Percentiles rank a stretch among this genome's conserved stretches.
Evolutionary conservation across 2,888 invertebrate genomes (phyloP).

Genomic region (Celastrina argiolus): DNA sequence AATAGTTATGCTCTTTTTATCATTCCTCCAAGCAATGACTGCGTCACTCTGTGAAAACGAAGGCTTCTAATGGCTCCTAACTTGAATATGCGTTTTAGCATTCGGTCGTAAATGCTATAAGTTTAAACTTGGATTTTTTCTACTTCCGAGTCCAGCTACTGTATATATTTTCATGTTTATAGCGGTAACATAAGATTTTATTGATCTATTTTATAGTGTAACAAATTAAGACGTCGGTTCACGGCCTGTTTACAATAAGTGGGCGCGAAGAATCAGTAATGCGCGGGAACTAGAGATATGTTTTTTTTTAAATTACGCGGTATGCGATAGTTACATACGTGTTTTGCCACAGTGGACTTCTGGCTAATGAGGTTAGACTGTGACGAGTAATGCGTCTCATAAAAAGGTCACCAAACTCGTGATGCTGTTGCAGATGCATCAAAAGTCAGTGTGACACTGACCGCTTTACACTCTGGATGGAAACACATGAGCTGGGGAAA

Average conservation of each 20-base stretch:
- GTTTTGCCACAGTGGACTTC: background rate
- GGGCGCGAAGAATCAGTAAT: conserved; percentile 69
- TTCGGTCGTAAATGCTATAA: too few species aligned
- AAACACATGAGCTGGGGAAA: too few species aligned
- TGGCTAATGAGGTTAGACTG: background rate
- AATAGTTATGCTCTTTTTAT: too few species aligned
- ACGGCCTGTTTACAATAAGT: conserved; percentile 41
- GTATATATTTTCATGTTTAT: background rate
- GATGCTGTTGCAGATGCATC: too few species aligned
- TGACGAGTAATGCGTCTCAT: background rate
- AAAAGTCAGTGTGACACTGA: too few species aligned
- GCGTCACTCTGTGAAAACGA: too few species aligned
- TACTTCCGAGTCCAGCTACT: background rate
- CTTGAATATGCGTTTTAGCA: too few species aligned
- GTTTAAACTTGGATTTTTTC: too few species aligned
- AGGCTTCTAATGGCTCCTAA: too few species aligned
- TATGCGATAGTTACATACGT: background rate
- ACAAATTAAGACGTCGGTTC: conserved; percentile 1
- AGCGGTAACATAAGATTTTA: background rate
- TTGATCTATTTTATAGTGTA: conserved; percentile 19
- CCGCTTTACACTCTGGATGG: too few species aligned
- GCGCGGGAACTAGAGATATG: conserved; percentile 46
- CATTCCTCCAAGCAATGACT: too few species aligned
- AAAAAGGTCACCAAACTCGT: too few species aligned
- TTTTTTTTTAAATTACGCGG: conserved; percentile 21